These are phyloP conservation scores for Etheostoma spectabile DNA, from an alignment of 2,113 vertebrate species.

Conservation along the genomic window DNA sequence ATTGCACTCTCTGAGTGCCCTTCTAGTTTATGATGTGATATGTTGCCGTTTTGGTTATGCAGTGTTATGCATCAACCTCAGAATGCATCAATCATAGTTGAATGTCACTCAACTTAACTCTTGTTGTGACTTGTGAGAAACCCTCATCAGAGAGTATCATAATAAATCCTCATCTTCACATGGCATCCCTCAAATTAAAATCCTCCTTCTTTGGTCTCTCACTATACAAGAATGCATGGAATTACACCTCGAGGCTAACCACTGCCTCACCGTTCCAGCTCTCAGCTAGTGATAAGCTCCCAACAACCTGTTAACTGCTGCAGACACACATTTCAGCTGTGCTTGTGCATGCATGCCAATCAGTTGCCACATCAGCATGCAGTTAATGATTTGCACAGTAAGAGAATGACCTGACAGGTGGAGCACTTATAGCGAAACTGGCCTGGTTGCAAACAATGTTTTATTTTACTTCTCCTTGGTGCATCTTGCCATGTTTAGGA, in stretches of 20 bases:
- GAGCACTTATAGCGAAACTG: slow-evolving; percentile 43
- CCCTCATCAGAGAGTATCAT: slow-evolving; percentile 8
- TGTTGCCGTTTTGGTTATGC: slow-evolving; percentile 5
- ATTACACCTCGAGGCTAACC: slow-evolving; percentile 75
- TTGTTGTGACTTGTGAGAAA: slow-evolving; percentile 36
- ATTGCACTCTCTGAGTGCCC: too few relatives aligned
- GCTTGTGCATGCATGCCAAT: slow-evolving; percentile 68
- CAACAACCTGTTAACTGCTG: slow-evolving; percentile 63
- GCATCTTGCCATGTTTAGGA: slow-evolving; percentile 49
- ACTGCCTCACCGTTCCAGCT: slow-evolving; percentile 46
- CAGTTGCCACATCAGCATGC: slow-evolving; percentile 61
- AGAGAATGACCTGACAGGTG: slow-evolving; percentile 24
- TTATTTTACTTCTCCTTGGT: slow-evolving; percentile 40
- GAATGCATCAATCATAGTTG: not conserved
- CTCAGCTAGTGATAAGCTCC: slow-evolving; percentile 61
- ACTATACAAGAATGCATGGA: slow-evolving; percentile 74
- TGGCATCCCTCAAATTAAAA: slow-evolving; percentile 65
- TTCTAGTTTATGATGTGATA: not conserved
- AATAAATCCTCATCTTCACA: slow-evolving; percentile 55
- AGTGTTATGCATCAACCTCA: not conserved
- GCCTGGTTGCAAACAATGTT: slow-evolving; percentile 32
- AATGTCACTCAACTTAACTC: not conserved
- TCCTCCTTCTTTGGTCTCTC: slow-evolving; percentile 32
- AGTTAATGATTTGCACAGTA: slow-evolving; percentile 76
- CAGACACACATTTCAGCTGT: slow-evolving; percentile 54